phyloP scores from a whole-genome alignment of 2,888 invertebrate species.

The Ellobium chinense region DNA sequence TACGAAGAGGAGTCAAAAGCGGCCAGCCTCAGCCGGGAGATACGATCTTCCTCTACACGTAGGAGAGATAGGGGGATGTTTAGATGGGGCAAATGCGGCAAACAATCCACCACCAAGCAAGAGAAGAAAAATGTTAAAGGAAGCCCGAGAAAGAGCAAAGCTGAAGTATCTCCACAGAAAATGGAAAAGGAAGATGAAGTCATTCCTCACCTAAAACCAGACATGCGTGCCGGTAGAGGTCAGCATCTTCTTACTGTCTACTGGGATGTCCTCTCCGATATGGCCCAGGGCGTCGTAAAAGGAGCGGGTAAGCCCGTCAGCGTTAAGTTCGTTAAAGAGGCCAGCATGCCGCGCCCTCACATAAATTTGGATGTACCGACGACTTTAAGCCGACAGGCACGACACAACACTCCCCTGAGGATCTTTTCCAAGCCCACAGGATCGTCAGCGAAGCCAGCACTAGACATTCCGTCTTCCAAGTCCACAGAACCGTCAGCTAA shows the following conservation, averaged over 20 bases:
- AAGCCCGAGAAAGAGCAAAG: not conserved
- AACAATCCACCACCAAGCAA: too few species aligned
- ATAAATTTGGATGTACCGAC: not conserved
- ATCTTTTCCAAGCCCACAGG: not conserved
- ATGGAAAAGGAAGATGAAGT: not conserved
- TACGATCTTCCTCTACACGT: too few species aligned
- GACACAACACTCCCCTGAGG: not conserved
- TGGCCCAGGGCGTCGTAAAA: not conserved
- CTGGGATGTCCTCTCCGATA: constrained; percentile 17
- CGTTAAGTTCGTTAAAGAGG: not conserved
- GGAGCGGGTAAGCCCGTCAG: not conserved
- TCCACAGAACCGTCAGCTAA: too few species aligned
- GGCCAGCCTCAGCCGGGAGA: not conserved
- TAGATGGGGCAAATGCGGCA: too few species aligned
- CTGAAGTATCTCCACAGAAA: not conserved
- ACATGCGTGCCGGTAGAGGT: not conserved
- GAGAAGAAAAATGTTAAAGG: not conserved
- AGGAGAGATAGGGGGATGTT: too few species aligned
- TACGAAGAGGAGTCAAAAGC: not conserved
- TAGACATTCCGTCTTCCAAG: too few species aligned
- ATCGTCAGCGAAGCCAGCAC: not conserved
- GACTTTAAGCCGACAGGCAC: not conserved
- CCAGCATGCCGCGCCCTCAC: not conserved
- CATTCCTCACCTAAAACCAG: not conserved
- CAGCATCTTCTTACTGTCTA: constrained; percentile 1